Evolutionary conservation across 2,113 vertebrate genomes (phyloP).

Genomic region (Rattus norvegicus): GRCr8 NC_086019.1:166563001-166563500

Average conservation of each 20-base stretch:
- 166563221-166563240: background rate
- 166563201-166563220: too few relatives aligned
- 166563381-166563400: background rate
- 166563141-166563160: background rate
- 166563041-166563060: conserved; percentile 1
- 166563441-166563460: background rate
- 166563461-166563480: background rate
- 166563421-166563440: background rate
- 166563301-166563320: background rate
- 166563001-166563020: background rate
- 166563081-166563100: background rate
- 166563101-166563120: background rate
- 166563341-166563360: background rate
- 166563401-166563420: too few relatives aligned
- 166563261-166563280: background rate
- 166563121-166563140: background rate
- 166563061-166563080: background rate
- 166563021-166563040: background rate
- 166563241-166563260: background rate
- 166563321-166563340: background rate
- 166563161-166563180: too few relatives aligned
- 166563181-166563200: background rate
- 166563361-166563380: background rate
- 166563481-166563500: background rate
- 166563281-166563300: background rate